phyloP scores from a whole-genome alignment of 2,888 invertebrate genomes.

The Phania funesta region DNA sequence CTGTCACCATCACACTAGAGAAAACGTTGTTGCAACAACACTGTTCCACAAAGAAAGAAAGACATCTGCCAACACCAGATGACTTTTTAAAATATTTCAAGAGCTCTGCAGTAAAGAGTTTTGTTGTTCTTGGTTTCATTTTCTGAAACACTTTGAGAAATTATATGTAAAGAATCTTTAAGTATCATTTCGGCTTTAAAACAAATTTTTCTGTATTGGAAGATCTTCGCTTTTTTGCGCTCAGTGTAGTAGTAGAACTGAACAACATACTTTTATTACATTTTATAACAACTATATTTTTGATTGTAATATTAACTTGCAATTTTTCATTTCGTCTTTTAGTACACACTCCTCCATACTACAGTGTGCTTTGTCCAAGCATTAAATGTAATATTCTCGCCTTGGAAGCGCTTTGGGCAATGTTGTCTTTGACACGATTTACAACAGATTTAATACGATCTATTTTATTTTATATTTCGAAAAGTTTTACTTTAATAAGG shows the following conservation, averaged over 20 bases:
- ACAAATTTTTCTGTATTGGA: no score
- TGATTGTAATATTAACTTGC: constrained; percentile 29
- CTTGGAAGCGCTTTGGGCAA: constrained; percentile 39
- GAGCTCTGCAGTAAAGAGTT: not conserved
- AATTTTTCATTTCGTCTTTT: constrained; percentile 35
- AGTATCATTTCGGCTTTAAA: no score
- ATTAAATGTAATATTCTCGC: constrained; percentile 38
- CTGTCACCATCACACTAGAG: constrained; percentile 20
- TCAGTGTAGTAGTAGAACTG: not conserved
- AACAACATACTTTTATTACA: not conserved
- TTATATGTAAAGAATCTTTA: not conserved
- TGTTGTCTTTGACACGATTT: constrained; percentile 62
- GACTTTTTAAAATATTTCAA: not conserved
- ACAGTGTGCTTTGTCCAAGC: not conserved
- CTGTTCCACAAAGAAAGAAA: not conserved
- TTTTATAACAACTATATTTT: constrained; percentile 11
- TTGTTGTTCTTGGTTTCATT: not conserved
- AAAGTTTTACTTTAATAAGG: constrained; percentile 19
- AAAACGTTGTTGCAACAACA: constrained; percentile 6
- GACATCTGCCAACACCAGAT: constrained; percentile 20
- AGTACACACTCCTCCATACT: not conserved
- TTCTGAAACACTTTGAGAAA: not conserved
- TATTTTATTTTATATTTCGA: constrained; percentile 18
- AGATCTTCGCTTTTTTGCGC: no score
- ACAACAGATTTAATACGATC: constrained; percentile 53